Percentiles rank a stretch among this genome's conserved stretches.
Conservation (phyloP, 2,113 vertebrate species). For the Apteryx mantelli region DNA sequence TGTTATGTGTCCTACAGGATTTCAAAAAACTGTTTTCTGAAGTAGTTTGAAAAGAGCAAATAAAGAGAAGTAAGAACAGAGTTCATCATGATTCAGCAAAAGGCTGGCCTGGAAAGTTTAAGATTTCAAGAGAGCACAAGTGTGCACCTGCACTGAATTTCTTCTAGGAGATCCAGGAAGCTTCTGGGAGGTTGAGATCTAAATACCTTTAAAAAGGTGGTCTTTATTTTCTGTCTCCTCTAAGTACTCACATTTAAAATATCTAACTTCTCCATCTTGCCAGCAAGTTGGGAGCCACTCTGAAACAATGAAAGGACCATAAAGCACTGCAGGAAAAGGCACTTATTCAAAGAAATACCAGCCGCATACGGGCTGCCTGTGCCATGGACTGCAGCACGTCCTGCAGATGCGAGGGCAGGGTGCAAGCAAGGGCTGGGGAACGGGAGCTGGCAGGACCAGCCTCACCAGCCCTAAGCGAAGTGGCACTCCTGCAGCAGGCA, state of each 20-base stretch:
- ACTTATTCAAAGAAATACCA: neutral
- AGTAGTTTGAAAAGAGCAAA: neutral
- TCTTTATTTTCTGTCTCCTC: neutral
- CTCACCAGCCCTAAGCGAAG: too few species aligned
- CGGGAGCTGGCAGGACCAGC: too few species aligned
- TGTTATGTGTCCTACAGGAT: neutral
- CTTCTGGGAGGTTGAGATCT: neutral
- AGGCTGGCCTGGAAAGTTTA: neutral
- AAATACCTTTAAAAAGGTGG: neutral
- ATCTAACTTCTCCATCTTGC: neutral
- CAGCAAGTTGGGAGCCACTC: neutral
- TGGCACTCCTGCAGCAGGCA: too few species aligned
- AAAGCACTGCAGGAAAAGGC: neutral
- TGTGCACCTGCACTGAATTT: neutral
- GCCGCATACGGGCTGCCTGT: neutral
- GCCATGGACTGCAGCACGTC: neutral
- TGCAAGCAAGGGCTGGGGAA: too few species aligned
- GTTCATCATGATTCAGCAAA: neutral
- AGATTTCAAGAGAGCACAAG: accelerated
- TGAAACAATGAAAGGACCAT: neutral
- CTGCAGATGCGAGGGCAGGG: too few species aligned
- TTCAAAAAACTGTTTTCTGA: neutral
- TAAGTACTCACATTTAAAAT: neutral
- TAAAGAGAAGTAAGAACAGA: neutral
- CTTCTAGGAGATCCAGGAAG: accelerated